Conservation (phyloP, 2,888 invertebrate genomes). For the Macropis europaea region DNA sequence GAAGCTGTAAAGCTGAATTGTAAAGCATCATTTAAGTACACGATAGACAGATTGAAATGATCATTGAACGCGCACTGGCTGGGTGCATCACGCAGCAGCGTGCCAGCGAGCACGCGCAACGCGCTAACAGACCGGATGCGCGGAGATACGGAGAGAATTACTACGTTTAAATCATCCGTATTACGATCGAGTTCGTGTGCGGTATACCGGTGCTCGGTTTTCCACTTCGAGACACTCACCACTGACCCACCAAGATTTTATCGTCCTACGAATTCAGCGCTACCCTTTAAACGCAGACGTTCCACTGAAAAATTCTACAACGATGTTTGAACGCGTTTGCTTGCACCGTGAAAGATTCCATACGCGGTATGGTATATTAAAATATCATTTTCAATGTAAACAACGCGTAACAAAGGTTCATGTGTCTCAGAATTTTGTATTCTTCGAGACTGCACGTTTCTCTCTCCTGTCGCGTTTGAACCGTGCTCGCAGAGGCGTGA, state of each 20-base stretch:
- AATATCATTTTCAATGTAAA: too few relatives aligned
- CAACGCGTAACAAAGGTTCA: too few relatives aligned
- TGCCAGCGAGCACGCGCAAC: constrained; percentile 55
- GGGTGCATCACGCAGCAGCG: constrained; percentile 50
- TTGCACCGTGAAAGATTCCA: too few relatives aligned
- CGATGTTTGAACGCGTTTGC: too few relatives aligned
- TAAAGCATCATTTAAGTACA: constrained; percentile 47
- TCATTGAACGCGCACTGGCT: constrained; percentile 56
- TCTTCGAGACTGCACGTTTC: background rate
- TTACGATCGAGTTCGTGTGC: constrained; percentile 48
- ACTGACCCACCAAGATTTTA: background rate
- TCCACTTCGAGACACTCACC: constrained; percentile 22
- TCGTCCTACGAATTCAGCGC: background rate
- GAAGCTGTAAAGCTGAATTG: constrained; percentile 42
- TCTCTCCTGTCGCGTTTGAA: constrained; percentile 5
- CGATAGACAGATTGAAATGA: constrained; percentile 51
- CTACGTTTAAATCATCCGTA: constrained; percentile 59
- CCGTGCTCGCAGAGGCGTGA: constrained; percentile 39
- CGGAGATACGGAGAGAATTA: constrained; percentile 61
- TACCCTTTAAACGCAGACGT: too few relatives aligned
- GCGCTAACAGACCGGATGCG: constrained; percentile 56
- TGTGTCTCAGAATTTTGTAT: background rate
- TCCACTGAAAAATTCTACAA: too few relatives aligned
- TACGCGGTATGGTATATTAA: too few relatives aligned
- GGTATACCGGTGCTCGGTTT: constrained; percentile 34